These are phyloP conservation scores for Drosophila nasuta DNA, from an alignment of 1,140 invertebrate species.

Conservation along the genomic window DNA sequence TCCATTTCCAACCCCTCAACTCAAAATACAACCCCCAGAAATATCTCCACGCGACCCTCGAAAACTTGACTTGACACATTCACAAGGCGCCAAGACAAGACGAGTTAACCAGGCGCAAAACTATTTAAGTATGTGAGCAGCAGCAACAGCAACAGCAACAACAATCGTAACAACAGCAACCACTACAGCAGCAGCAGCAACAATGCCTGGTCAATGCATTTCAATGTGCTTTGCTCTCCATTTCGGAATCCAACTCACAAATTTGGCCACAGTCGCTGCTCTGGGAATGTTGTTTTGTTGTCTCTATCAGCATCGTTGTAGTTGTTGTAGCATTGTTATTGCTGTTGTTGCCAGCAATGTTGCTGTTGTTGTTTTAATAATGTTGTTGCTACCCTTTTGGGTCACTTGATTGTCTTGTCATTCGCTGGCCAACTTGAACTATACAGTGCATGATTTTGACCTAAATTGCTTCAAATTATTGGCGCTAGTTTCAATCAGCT, in stretches of 20 bases:
- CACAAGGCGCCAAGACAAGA: slow-evolving; percentile 37
- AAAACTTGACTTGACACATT: slow-evolving; percentile 29
- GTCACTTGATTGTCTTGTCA: slow-evolving; percentile 70
- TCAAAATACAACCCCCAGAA: slow-evolving; percentile 2
- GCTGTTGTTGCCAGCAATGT: not conserved
- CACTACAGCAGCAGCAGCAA: too few relatives aligned
- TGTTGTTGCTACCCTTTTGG: slow-evolving; percentile 8
- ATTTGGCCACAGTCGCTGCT: not conserved
- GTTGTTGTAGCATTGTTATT: not conserved
- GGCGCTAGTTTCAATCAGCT: too few relatives aligned
- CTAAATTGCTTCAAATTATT: too few relatives aligned
- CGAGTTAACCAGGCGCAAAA: slow-evolving; percentile 76
- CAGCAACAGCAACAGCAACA: slow-evolving; percentile 24
- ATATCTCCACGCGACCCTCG: not conserved
- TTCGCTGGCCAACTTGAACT: slow-evolving; percentile 25
- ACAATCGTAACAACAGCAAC: too few relatives aligned
- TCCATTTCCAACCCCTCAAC: not conserved
- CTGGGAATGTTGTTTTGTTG: not conserved
- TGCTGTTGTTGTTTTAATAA: slow-evolving; percentile 1
- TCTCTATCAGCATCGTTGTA: slow-evolving; percentile 1
- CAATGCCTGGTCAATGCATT: slow-evolving; percentile 58
- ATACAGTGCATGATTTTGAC: too few relatives aligned
- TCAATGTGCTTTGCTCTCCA: slow-evolving; percentile 26
- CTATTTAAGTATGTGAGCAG: slow-evolving; percentile 64
- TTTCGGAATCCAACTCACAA: not conserved